Base-by-base conservation (phyloP, 64 coral and sea anemone genomes). In the Actinia equina region DNA sequence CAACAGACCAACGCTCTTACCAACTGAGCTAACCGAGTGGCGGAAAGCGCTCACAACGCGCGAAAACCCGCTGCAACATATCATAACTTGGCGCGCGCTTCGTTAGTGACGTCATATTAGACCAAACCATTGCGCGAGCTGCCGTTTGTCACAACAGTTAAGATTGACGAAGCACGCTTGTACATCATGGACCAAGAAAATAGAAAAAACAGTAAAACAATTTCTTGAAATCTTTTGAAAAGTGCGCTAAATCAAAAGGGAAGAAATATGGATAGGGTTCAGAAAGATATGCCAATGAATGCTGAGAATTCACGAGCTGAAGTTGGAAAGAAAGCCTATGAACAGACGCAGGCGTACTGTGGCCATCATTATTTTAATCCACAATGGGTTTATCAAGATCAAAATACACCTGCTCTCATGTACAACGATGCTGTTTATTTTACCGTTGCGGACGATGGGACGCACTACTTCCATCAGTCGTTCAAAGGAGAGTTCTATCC, bases 291-390 rank as follows among this genome's bases (percentile, higher is more conserved):
- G 54, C 13, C 54, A 49, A 49, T 7, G 7, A 49, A n/a, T 41
- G 13, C 69, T 26, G 69, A 30, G 26, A 37, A 30, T 74, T 37
- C 69, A 74, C 69, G 41, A 74, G n/a, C n/a, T n/a, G n/a, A n/a
- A n/a, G n/a, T n/a, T n/a, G n/a, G n/a, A n/a, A n/a, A n/a, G n/a
- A n/a, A n/a, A n/a, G n/a, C n/a, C n/a, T n/a, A n/a, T n/a, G n/a
- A n/a, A n/a, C n/a, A n/a, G n/a, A n/a, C n/a, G n/a, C n/a, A 2
- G 0, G 23, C 52, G 5, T 86, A 83, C 0, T 91, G 53, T 15
- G 90, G 90, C 1, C 85, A 92, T 25, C 86, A 92, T 71, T 92
- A 92, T n/a, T 92, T 82, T 30, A 92, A 92, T 59, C 90, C 90
- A 22, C 90, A 92, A 12, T 92, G 84, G 84, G 57, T 92, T 5